These are phyloP conservation scores for Riparia riparia DNA, from an alignment of 2,113 vertebrate genomes.

Conservation along the genomic window DNA sequence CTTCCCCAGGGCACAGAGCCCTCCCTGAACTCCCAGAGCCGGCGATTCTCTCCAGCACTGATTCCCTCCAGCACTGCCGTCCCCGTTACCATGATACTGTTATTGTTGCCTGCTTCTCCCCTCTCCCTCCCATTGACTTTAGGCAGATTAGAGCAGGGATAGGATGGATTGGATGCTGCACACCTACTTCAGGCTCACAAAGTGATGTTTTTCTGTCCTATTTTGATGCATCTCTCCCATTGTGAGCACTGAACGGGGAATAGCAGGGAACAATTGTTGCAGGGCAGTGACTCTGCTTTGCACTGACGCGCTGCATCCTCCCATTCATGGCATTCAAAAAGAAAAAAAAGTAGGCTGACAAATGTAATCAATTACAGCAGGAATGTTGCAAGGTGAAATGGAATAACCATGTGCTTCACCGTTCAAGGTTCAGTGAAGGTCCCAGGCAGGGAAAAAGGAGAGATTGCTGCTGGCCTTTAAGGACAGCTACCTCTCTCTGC, in stretches of 20 bases:
- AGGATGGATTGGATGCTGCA: slow-evolving; percentile 21
- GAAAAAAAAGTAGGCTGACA: neutral
- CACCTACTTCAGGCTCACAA: neutral
- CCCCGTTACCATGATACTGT: neutral
- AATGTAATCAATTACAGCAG: slow-evolving; percentile 51
- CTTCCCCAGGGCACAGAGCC: neutral
- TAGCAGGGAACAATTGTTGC: neutral
- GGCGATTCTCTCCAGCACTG: neutral
- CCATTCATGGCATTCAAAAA: neutral
- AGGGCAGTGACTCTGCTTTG: neutral
- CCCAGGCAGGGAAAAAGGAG: neutral
- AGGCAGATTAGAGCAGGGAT: slow-evolving; percentile 23
- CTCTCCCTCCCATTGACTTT: slow-evolving; percentile 1
- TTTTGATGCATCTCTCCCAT: neutral
- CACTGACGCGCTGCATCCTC: neutral
- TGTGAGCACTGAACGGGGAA: neutral
- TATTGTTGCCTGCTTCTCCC: neutral
- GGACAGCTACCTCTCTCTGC: neutral
- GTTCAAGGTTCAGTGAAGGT: slow-evolving; percentile 35
- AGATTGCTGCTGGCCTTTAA: slow-evolving; percentile 25
- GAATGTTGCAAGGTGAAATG: slow-evolving; percentile 40
- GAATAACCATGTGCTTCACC: neutral
- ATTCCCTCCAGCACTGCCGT: neutral
- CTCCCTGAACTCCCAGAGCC: neutral
- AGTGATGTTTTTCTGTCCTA: slow-evolving; percentile 12